Percentiles rank a stretch among this genome's conserved stretches.
These are phyloP conservation scores for Patella caerulea DNA, from an alignment of 2,888 invertebrate genomes.

Conservation along the genomic window DNA sequence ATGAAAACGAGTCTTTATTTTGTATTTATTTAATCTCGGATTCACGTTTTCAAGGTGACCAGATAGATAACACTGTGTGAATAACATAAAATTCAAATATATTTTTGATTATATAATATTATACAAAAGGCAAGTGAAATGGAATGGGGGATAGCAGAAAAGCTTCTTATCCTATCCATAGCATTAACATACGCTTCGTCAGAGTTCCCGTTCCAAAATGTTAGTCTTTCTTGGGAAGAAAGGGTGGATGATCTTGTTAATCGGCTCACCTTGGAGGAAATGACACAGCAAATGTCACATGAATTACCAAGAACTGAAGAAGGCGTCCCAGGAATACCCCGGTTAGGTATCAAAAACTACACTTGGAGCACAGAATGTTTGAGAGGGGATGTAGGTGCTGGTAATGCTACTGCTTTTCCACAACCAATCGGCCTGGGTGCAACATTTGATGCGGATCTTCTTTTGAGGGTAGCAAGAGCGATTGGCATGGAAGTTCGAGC, in stretches of 20 bases:
- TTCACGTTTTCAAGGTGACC: too few species aligned
- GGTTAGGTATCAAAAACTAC: conserved; percentile 56
- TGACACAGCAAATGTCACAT: conserved; percentile 48
- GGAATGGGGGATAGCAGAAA: too few species aligned
- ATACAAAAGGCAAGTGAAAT: too few species aligned
- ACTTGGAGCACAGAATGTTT: conserved; percentile 61
- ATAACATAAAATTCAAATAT: too few species aligned
- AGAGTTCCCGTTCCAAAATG: conserved; percentile 60
- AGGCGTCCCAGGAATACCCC: conserved; percentile 47
- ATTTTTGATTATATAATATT: too few species aligned
- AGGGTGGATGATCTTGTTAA: conserved; percentile 58
- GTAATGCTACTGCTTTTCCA: conserved; percentile 60
- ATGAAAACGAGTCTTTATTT: too few species aligned
- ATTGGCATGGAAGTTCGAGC: conserved; percentile 26
- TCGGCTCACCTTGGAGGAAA: conserved; percentile 54
- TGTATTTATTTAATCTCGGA: too few species aligned
- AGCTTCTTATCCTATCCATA: too few species aligned
- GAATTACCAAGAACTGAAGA: conserved; percentile 42
- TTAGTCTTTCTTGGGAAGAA: conserved; percentile 49
- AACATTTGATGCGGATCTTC: conserved; percentile 44
- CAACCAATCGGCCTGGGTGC: conserved; percentile 60
- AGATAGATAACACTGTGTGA: too few species aligned
- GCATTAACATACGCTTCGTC: not conserved
- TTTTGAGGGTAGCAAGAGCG: conserved; percentile 22
- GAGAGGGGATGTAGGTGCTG: conserved; percentile 51